phyloP scores from a whole-genome alignment of 1,140 invertebrate genomes.

The Drosophila ficusphila region DNA sequence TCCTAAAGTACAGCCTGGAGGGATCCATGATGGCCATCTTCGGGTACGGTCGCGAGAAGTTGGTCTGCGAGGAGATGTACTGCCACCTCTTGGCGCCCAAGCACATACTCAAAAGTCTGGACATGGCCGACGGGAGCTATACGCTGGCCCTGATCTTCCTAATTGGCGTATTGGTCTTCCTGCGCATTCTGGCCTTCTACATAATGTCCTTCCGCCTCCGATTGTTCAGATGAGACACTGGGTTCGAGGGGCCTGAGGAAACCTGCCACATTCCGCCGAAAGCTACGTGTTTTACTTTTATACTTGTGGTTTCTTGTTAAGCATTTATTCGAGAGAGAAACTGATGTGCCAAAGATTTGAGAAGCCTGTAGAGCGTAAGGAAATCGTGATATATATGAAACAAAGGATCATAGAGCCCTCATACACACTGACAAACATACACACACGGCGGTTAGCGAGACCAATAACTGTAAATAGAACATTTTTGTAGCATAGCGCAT shows the following conservation, averaged over 20 bases:
- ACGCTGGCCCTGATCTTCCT: slow-evolving; percentile 61
- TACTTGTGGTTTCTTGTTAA: slow-evolving; percentile 38
- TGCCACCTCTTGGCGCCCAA: slow-evolving; percentile 90
- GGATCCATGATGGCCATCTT: slow-evolving; percentile 87
- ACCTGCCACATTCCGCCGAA: slow-evolving; percentile 57
- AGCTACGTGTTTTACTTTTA: slow-evolving; percentile 20
- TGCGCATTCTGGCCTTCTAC: slow-evolving; percentile 79
- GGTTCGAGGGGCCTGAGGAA: background rate
- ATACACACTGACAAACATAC: slow-evolving; percentile 15
- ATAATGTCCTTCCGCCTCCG: slow-evolving; percentile 82
- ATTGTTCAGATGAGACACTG: slow-evolving; percentile 72
- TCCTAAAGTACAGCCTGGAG: slow-evolving; percentile 91
- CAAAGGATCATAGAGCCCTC: slow-evolving; percentile 28
- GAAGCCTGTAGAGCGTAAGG: slow-evolving; percentile 58
- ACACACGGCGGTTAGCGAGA: slow-evolving; percentile 29
- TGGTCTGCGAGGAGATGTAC: slow-evolving; percentile 88
- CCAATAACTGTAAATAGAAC: slow-evolving; percentile 37
- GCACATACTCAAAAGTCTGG: slow-evolving; percentile 89
- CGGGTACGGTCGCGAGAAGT: slow-evolving; percentile 88
- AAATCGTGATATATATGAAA: slow-evolving; percentile 71
- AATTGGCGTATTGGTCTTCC: slow-evolving; percentile 57
- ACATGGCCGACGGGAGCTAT: slow-evolving; percentile 87
- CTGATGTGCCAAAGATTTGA: slow-evolving; percentile 68
- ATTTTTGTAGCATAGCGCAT: slow-evolving; percentile 34
- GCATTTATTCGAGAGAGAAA: slow-evolving; percentile 43